These are phyloP conservation scores for Mayetiola destructor DNA, from an alignment of 2,888 invertebrate species.

Conservation along the genomic window DNA sequence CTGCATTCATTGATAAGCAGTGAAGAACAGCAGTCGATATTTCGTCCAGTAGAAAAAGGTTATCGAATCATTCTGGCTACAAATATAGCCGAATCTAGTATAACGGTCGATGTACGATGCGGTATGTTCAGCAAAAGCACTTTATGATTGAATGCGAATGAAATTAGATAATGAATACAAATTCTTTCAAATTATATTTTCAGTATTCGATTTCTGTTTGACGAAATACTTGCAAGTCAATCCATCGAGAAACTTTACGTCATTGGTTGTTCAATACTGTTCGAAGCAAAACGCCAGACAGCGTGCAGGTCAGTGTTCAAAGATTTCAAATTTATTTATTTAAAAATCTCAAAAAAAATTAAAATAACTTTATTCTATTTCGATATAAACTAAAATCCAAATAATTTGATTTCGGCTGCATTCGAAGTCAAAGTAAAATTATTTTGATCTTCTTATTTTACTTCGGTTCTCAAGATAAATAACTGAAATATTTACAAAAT, in stretches of 20 bases:
- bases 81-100: slow-evolving; percentile 85
- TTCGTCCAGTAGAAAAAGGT: slow-evolving; percentile 34
- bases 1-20: not conserved
- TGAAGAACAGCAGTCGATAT: slow-evolving; percentile 19
- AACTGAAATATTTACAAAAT: too few species aligned
- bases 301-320: too few species aligned
- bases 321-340: too few species aligned
- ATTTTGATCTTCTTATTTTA: too few species aligned
- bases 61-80: slow-evolving; percentile 70
- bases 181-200: not conserved
- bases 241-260: slow-evolving; percentile 46
- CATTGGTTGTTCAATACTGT: slow-evolving; percentile 72
- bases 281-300: slow-evolving; percentile 80
- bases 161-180: not conserved
- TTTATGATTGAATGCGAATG: too few species aligned
- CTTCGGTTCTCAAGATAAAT: too few species aligned
- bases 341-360: too few species aligned
- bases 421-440: too few species aligned
- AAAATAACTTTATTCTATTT: too few species aligned
- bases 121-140: not conserved
- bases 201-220: slow-evolving; percentile 88
- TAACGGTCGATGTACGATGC: slow-evolving; percentile 79
- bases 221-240: slow-evolving; percentile 71
- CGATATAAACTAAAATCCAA: too few species aligned
- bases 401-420: too few species aligned